Evolutionary conservation across 2,888 invertebrate genomes (phyloP).

Genomic region (Watsonalla binaria): DNA sequence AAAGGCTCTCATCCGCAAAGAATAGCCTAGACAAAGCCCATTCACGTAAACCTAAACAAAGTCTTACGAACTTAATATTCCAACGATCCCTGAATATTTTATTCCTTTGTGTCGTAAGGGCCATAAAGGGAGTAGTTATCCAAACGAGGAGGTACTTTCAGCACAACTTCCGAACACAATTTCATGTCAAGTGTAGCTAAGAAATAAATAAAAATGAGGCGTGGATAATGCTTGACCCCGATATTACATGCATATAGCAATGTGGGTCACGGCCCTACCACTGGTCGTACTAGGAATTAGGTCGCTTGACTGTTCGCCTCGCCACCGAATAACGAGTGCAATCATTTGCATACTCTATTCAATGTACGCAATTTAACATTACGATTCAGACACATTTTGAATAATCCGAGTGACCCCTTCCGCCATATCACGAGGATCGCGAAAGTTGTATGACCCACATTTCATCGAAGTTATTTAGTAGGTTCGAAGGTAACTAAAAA

Average conservation of each 20-base stretch:
- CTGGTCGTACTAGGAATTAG: conserved; percentile 23
- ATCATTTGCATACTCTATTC: background rate
- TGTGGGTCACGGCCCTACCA: conserved; percentile 43
- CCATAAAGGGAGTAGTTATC: conserved; percentile 3
- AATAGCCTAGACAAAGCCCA: background rate
- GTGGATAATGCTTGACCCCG: conserved; percentile 28
- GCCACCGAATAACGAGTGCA: conserved; percentile 9
- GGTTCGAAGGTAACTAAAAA: too few species aligned
- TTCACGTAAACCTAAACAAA: background rate
- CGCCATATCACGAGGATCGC: too few species aligned
- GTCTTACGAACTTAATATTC: conserved; percentile 1
- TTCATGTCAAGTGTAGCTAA: conserved; percentile 3
- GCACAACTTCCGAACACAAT: background rate
- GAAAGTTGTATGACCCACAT: too few species aligned
- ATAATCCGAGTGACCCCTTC: too few species aligned
- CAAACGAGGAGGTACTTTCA: conserved; percentile 1
- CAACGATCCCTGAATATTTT: conserved; percentile 1
- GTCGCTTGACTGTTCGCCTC: conserved; percentile 26
- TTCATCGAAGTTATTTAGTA: too few species aligned
- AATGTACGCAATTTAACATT: too few species aligned
- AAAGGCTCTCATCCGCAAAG: background rate
- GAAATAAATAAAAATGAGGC: conserved; percentile 18
- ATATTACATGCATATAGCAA: conserved; percentile 40
- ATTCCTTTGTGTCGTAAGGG: conserved; percentile 1
- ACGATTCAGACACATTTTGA: too few species aligned